These are phyloP conservation scores for Cyclargus thomasi DNA, from an alignment of 1,140 invertebrate genomes.

Conservation along the genomic window DNA sequence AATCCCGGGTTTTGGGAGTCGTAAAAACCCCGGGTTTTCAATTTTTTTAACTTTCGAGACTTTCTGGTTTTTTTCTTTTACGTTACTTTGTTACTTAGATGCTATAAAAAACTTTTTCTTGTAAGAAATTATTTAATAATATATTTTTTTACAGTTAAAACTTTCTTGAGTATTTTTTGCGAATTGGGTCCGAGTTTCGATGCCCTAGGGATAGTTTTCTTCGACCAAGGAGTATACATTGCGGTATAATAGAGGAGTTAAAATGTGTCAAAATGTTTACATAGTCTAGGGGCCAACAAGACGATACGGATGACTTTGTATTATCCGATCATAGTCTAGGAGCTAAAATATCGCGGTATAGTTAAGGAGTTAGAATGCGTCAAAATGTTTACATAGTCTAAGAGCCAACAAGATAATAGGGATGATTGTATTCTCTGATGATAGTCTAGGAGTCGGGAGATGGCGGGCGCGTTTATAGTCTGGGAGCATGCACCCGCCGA, in stretches of 20 bases:
- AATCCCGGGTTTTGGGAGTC: no score
- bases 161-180: no score
- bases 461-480: not conserved
- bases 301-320: not conserved
- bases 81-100: no score
- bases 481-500: not conserved
- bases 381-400: not conserved
- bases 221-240: not conserved
- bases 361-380: not conserved
- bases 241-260: not conserved
- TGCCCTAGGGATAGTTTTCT: no score
- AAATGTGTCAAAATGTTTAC: not conserved
- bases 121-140: no score
- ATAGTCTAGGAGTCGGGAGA: not conserved
- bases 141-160: no score
- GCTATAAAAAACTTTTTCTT: no score
- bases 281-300: not conserved
- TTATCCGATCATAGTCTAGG: no score
- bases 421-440: constrained; percentile 1
- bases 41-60: no score
- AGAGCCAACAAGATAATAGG: not conserved
- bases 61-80: no score
- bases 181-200: no score
- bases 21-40: no score
- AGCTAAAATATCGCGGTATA: not conserved